phyloP scores from a whole-genome alignment of 2,797 vertebrate genomes.

The Chaetophractus vellerosus region DNA sequence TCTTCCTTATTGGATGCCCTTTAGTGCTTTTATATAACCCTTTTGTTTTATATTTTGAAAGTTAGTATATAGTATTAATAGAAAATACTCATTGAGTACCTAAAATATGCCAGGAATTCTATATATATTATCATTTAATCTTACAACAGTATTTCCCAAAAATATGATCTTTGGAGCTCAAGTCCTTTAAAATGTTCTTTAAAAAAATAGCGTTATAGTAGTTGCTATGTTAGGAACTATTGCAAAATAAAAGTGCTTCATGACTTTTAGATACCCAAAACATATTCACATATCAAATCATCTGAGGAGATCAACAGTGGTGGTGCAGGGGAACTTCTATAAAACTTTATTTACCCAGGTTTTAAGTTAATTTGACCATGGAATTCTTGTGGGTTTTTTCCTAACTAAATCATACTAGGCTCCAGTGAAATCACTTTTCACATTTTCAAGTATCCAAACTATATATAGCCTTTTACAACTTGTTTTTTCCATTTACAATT shows the following conservation, averaged over 20 bases:
- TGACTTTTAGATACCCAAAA: neutral
- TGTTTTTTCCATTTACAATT: neutral
- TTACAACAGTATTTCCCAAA: slow-evolving; percentile 3
- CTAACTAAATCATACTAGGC: neutral
- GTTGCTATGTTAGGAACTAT: neutral
- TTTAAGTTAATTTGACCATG: neutral
- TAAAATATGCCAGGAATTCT: slow-evolving; percentile 18
- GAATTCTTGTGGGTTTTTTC: neutral
- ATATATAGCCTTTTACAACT: neutral
- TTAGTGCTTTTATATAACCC: neutral
- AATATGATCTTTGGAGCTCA: neutral
- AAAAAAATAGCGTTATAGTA: neutral
- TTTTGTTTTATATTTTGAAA: slow-evolving; percentile 40
- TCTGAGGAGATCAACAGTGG: neutral
- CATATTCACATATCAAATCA: neutral
- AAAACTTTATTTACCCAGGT: neutral
- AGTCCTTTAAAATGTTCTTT: neutral
- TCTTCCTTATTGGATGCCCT: neutral
- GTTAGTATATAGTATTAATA: neutral
- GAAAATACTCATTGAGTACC: neutral
- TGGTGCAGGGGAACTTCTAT: neutral
- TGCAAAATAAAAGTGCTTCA: neutral
- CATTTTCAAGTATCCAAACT: neutral
- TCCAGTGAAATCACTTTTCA: neutral
- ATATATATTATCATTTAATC: neutral